These are phyloP conservation scores for Sebastes melanostomus DNA, from an alignment of 2,797 vertebrate species.

Conservation along the genomic window DNA sequence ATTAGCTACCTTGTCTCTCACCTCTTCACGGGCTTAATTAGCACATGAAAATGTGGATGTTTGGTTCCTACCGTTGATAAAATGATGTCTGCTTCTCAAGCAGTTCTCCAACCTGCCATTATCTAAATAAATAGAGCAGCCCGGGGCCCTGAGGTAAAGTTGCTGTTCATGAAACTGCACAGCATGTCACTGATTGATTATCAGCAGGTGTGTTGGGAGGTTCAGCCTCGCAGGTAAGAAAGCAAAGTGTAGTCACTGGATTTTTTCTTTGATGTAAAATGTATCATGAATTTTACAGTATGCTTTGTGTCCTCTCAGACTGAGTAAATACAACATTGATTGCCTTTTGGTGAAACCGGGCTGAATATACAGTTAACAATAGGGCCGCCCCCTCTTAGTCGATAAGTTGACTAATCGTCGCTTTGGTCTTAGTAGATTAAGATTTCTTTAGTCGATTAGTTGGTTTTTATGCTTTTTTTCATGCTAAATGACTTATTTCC, in stretches of 20 bases:
- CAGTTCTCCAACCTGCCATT: background rate
- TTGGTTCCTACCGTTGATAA: background rate
- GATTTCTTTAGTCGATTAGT: too few species aligned
- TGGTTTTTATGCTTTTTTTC: too few species aligned
- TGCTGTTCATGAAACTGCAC: background rate
- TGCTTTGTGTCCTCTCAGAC: background rate
- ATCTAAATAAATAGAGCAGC: background rate
- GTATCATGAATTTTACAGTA: background rate
- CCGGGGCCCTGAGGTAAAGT: background rate
- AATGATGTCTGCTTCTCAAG: background rate
- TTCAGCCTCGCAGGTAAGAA: background rate
- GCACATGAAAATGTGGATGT: background rate
- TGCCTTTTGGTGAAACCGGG: too few species aligned
- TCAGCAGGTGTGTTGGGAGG: background rate
- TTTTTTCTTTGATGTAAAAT: background rate
- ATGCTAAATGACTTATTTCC: too few species aligned
- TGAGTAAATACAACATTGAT: background rate
- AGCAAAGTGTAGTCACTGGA: background rate
- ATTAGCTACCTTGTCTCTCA: background rate
- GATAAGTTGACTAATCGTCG: too few species aligned
- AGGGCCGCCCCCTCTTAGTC: too few species aligned
- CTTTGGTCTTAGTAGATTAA: too few species aligned
- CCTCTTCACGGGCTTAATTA: background rate
- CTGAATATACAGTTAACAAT: too few species aligned
- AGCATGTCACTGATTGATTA: conserved; percentile 9